Conservation (phyloP, 2,888 invertebrate species). For the Digitonthophagus gazella region DNA sequence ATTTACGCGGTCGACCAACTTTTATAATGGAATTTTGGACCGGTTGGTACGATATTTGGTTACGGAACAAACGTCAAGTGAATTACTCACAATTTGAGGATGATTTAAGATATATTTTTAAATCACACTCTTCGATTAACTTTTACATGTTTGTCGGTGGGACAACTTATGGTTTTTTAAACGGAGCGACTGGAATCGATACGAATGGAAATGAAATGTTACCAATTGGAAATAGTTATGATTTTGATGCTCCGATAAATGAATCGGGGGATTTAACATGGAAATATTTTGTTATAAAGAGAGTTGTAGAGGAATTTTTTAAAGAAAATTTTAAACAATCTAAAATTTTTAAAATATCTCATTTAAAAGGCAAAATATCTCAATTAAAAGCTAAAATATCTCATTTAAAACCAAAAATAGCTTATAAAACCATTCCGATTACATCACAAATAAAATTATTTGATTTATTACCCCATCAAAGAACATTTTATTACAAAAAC, state of each 20-base stretch:
- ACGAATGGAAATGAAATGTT: slow-evolving; percentile 23
- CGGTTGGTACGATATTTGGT: slow-evolving; percentile 25
- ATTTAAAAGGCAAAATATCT: no score
- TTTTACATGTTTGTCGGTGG: slow-evolving; percentile 95
- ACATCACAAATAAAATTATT: slow-evolving; percentile 20
- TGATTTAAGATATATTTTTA: slow-evolving; percentile 27
- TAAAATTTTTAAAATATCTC: no score
- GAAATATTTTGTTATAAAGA: slow-evolving; percentile 55
- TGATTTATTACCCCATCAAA: not conserved
- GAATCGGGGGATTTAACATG: slow-evolving; percentile 87
- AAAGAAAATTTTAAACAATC: slow-evolving; percentile 42
- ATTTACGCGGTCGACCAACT: slow-evolving; percentile 54
- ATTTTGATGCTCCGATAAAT: slow-evolving; percentile 85
- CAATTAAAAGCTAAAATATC: no score
- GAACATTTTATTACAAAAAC: slow-evolving; percentile 15
- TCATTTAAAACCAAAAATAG: slow-evolving; percentile 35
- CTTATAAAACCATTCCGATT: slow-evolving; percentile 35
- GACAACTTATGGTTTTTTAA: slow-evolving; percentile 74
- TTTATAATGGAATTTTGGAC: slow-evolving; percentile 60
- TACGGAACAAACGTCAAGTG: slow-evolving; percentile 52
- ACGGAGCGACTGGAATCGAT: slow-evolving; percentile 36
- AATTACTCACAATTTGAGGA: slow-evolving; percentile 17
- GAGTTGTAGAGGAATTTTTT: not conserved
- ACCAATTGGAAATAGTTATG: slow-evolving; percentile 56
- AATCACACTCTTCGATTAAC: slow-evolving; percentile 64